These are phyloP conservation scores for Lepus oiostolus DNA, from an alignment of 2,797 vertebrate genomes.

Conservation along the genomic window DNA sequence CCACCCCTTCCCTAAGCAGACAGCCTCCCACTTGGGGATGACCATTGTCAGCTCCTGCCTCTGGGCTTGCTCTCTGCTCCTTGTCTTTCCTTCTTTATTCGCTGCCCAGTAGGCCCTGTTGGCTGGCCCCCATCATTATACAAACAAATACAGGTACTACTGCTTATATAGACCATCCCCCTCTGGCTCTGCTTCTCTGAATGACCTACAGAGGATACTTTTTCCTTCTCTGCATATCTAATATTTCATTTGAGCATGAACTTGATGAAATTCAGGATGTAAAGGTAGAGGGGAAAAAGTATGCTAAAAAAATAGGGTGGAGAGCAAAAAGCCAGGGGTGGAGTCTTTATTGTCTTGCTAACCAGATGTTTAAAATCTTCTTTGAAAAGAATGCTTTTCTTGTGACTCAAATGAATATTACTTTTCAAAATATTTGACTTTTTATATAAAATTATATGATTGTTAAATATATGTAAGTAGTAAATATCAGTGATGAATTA, in stretches of 20 bases:
- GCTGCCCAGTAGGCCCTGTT: not conserved
- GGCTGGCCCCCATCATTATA: not conserved
- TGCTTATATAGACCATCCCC: not conserved
- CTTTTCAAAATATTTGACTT: not conserved
- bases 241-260: not conserved
- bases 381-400: not conserved
- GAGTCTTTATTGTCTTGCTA: conserved; percentile 20
- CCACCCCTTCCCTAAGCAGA: not conserved
- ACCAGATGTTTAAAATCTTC: not conserved
- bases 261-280: not conserved
- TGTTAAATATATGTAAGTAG: not conserved
- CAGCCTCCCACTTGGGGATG: not conserved
- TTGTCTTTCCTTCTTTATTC: not conserved
- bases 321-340: not conserved
- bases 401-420: not conserved
- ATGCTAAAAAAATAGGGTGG: not conserved
- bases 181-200: not conserved
- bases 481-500: not conserved
- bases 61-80: not conserved
- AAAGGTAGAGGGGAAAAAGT: not conserved
- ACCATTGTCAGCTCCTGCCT: not conserved
- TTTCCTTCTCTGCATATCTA: conserved; percentile 23
- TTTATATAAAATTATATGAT: conserved; percentile 1
- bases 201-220: not conserved
- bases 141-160: not conserved